Base-by-base conservation (phyloP, 1,140 invertebrate species). In the Thaumetopoea pityocampa region DNA sequence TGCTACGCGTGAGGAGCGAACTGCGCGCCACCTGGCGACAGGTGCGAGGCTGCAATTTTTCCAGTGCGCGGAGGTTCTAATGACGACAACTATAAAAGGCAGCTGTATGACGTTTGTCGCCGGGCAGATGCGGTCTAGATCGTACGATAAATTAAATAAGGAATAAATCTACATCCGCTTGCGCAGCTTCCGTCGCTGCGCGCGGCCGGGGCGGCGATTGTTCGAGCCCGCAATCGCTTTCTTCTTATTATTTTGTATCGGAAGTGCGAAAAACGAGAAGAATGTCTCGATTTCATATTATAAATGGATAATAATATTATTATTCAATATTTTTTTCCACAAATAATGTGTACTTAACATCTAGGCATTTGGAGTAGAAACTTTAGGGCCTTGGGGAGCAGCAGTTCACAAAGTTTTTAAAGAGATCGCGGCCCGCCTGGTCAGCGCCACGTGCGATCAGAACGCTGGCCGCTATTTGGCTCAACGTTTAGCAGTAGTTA, bases 101-200 rank as follows among this genome's bases (percentile, higher is more conserved):
- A 80, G 76, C 74, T 79, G 74, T 59, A 40, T 42, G 12, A 49
- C 38, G 51, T 70, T 65, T 70, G 71, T 70, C 69, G 68, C 50
- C 51, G 51, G 74, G 72, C 79, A 83, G 76, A 79, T 83, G 79
- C 62, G 65, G 64, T 79, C 70, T 76, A 73, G 72, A 73, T 79
- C 64, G 65, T 20, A 37, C 57, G 69, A 72, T 69, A 70, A 72
- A 78, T 68, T 74, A 78, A 55, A n/a, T n/a, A n/a, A 74, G 68
- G 63, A 79, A 68, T 56, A 77, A 69, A 67, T 69, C 69, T 50
- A 70, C 68, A 77, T 78, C 76, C 74, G 70, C 56, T 41, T 66
- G 59, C 61, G 45, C 77, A 60, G 77, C 64, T 79, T 81, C 77
- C 77, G 77, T 57, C 63, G 62, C 41, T 43, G 51, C 54, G 59